These are phyloP conservation scores for Sebastes oblongus DNA, from an alignment of 2,797 vertebrate species.

Conservation along the genomic window DNA sequence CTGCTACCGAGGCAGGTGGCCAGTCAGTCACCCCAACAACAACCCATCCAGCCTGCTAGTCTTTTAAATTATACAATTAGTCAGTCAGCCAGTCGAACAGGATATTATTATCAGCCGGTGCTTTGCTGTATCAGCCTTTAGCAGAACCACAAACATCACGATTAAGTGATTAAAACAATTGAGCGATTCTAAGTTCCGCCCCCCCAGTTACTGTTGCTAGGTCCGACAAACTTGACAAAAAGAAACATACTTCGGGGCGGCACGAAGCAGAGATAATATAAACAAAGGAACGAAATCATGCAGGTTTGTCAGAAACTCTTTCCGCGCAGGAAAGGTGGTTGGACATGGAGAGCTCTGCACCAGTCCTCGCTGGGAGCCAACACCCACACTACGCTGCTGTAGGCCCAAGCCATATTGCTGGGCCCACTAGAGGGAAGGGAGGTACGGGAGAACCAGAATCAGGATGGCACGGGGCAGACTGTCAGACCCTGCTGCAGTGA, in stretches of 20 bases:
- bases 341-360: no score
- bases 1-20: constrained; percentile 41
- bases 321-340: no score
- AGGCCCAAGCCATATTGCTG: background rate
- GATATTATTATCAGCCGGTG: background rate
- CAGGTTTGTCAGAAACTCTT: no score
- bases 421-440: background rate
- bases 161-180: background rate
- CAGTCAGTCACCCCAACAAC: constrained; percentile 45
- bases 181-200: background rate
- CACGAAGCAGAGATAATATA: no score
- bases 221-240: background rate
- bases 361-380: no score
- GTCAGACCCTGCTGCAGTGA: no score
- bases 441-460: background rate
- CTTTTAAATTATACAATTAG: constrained; percentile 23
- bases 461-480: background rate
- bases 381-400: background rate
- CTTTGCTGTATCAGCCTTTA: constrained; percentile 1
- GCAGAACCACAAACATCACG: background rate
- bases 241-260: background rate
- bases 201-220: background rate
- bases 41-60: constrained; percentile 9
- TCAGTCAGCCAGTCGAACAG: background rate
- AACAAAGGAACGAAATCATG: no score